Conservation (phyloP, 2,888 invertebrate genomes). For the Drosophila siamana region DNA sequence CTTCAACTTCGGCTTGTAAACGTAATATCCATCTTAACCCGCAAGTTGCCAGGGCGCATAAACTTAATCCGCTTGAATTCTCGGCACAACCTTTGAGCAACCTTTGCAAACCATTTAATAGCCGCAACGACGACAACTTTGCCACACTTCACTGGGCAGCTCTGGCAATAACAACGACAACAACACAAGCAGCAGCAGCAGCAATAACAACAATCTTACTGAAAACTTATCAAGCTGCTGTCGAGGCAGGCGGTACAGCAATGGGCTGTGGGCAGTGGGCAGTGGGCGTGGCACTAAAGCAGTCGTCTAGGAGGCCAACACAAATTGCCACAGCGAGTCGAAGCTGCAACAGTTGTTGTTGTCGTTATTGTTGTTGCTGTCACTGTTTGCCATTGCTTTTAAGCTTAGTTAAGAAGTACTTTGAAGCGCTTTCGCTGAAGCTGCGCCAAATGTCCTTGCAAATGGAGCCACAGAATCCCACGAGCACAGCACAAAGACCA, state of each 20-base stretch:
- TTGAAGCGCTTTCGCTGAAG: slow-evolving; percentile 67
- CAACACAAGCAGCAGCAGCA: background rate
- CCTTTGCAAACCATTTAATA: slow-evolving; percentile 55
- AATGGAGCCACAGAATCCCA: slow-evolving; percentile 3
- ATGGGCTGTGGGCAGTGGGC: too few relatives aligned
- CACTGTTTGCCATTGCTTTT: slow-evolving; percentile 67
- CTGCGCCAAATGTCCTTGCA: slow-evolving; percentile 65
- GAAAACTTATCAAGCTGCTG: slow-evolving; percentile 42
- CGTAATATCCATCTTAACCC: slow-evolving; percentile 13
- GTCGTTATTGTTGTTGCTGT: slow-evolving; percentile 28
- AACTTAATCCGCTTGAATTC: slow-evolving; percentile 43
- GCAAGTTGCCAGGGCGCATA: slow-evolving; percentile 37
- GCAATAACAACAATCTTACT: slow-evolving; percentile 18
- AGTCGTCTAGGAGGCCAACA: slow-evolving; percentile 25
- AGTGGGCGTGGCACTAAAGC: slow-evolving; percentile 45
- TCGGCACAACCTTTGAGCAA: slow-evolving; percentile 47
- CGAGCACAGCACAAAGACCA: background rate
- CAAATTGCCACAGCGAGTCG: slow-evolving; percentile 58
- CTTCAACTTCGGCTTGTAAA: background rate
- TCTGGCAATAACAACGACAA: slow-evolving; percentile 16
- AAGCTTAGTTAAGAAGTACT: slow-evolving; percentile 77
- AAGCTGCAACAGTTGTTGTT: slow-evolving; percentile 47
- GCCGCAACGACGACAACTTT: slow-evolving; percentile 60
- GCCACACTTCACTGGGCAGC: slow-evolving; percentile 48
- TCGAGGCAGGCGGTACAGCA: too few relatives aligned